Conservation (phyloP, 2,888 invertebrate genomes). For the Platerodrilus igneus region DNA sequence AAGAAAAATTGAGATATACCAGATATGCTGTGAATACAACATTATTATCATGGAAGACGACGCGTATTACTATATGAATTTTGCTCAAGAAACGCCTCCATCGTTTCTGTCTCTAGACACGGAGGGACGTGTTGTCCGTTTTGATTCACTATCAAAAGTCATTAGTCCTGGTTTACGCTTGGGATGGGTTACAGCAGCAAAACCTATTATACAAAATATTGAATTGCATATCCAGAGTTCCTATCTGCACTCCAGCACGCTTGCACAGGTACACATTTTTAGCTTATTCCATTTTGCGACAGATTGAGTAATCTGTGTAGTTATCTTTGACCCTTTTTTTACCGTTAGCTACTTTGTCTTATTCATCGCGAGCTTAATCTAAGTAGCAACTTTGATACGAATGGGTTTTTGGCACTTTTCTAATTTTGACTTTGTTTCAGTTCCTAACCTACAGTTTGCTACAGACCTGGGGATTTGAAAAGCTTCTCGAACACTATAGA, state of each 20-base stretch:
- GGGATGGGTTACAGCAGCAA: conserved; percentile 70
- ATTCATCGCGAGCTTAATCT: conserved; percentile 2
- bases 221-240: conserved; percentile 70
- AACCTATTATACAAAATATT: conserved; percentile 57
- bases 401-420: too few species aligned
- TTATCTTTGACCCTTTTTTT: not conserved
- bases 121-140: conserved; percentile 69
- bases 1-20: conserved; percentile 65
- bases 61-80: conserved; percentile 76
- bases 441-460: conserved; percentile 55
- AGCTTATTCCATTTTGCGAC: too few species aligned
- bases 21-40: conserved; percentile 70
- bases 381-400: not conserved
- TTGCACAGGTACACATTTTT: conserved; percentile 57
- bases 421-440: conserved; percentile 45
- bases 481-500: conserved; percentile 57
- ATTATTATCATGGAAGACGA: conserved; percentile 78
- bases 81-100: conserved; percentile 54
- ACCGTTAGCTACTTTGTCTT: not conserved
- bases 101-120: conserved; percentile 71
- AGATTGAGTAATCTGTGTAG: not conserved
- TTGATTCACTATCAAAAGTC: conserved; percentile 76
- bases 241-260: conserved; percentile 58
- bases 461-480: conserved; percentile 56
- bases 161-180: conserved; percentile 67